Conservation (phyloP, 1,140 invertebrate genomes). For the Eulimnadia texana region DNA sequence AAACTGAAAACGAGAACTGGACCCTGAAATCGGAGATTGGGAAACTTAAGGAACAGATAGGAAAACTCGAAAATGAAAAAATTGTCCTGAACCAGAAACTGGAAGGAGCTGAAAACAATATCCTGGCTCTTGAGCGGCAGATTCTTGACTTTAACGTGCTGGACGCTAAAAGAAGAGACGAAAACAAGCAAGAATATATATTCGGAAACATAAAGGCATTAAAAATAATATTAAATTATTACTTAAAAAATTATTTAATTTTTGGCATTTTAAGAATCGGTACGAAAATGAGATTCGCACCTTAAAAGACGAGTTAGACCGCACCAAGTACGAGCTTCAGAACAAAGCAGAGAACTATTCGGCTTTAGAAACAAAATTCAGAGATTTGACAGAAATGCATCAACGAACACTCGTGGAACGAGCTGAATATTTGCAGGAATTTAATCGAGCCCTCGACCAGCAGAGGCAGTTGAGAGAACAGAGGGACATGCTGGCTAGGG, state of each 20-base stretch:
- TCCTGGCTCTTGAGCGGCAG: neutral
- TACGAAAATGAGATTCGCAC: slow-evolving; percentile 7
- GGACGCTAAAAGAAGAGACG: neutral
- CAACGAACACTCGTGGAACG: neutral
- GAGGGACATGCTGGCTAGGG: neutral
- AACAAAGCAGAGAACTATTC: neutral
- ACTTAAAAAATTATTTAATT: neutral
- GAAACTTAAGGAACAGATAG: neutral
- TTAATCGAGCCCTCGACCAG: slow-evolving; percentile 9
- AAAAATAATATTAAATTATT: too few species aligned
- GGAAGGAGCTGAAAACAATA: slow-evolving; percentile 3
- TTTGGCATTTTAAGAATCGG: neutral
- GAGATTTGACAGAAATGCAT: slow-evolving; percentile 9
- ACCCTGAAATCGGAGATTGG: neutral
- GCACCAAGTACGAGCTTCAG: neutral
- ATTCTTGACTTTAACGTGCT: slow-evolving; percentile 7
- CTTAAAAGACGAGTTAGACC: neutral
- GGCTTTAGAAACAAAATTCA: neutral
- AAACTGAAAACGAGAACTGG: neutral
- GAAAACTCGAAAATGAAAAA: neutral
- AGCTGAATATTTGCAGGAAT: slow-evolving; percentile 1
- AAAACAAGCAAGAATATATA: slow-evolving; percentile 1
- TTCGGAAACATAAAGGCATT: neutral
- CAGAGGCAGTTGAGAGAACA: neutral
- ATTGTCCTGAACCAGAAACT: neutral